Base-by-base conservation (phyloP, 2,113 vertebrate species). In the Aegotheles bennettii region DNA sequence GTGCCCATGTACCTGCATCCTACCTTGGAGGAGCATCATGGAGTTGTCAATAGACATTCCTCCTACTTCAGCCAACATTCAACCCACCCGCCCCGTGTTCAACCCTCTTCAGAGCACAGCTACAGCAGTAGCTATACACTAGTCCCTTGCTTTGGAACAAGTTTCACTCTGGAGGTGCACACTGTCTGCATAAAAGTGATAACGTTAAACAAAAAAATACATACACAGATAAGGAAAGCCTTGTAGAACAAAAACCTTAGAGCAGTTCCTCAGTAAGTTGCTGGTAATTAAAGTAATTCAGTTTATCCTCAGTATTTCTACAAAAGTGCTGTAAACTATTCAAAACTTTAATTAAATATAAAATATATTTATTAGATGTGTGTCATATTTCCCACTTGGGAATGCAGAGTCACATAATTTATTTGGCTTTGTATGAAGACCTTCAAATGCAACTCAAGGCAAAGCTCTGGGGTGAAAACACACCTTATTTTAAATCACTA, bases 51-150 rank as follows among this genome's bases (percentile, higher is more conserved):
- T 2, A 4, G 25, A 43, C 2, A 1, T 17, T 56, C 29, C 33
- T 31, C 35, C 78, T 4, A 0, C 26, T 33, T 12, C 56, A 65
- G 35, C 19, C 54, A 45, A 5, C 25, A 7, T 19, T 18, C 60
- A n/a, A n/a, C 8, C 8, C 4, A 0, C 16, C 35, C 10, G 1
- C 14, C 9, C 51, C 0, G 0, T 1, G 0, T 16, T 5, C 47
- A 65, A 56, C 1, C 10, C 13, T 8, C 18, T 21, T 6, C 5
- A 1, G 17, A 45, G 42, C n/a, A 61, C 50, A 35, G 61, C 56
- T 8, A 36, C n/a, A 61, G 70, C 63, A 36, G 12, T 0, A 68
- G 57, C 63, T 36, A 17, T 7, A 8, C 3, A 3, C 25, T 3
- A 9, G 43, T 1, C 10, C 28, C 40, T 19, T 59, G 50, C 35